These are phyloP conservation scores for Meiosimyza decipiens DNA, from an alignment of 2,888 invertebrate genomes.

Conservation along the genomic window DNA sequence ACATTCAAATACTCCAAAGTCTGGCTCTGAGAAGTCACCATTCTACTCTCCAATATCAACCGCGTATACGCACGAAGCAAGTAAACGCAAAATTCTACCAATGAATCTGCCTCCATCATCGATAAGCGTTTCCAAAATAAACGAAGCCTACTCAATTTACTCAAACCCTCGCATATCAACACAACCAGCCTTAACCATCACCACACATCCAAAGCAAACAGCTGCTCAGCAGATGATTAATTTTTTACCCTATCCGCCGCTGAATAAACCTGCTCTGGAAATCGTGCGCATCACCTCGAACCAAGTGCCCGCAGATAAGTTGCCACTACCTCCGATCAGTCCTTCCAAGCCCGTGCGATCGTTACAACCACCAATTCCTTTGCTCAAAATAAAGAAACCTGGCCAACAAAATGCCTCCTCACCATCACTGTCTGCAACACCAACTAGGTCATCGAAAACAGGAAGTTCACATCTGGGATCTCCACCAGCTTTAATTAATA, in stretches of 20 bases:
- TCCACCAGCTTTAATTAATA: conserved; percentile 59
- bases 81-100: conserved; percentile 43
- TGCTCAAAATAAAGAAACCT: conserved; percentile 68
- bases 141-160: conserved; percentile 42
- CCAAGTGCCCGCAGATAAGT: conserved; percentile 39
- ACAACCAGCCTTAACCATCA: conserved; percentile 24
- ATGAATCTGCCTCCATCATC: conserved; percentile 52
- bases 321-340: conserved; percentile 45
- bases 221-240: conserved; percentile 31
- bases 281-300: conserved; percentile 57
- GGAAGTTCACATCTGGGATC: conserved; percentile 47
- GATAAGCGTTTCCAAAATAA: conserved; percentile 51
- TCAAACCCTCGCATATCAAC: neutral
- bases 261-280: conserved; percentile 56
- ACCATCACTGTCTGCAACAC: conserved; percentile 40
- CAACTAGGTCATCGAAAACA: conserved; percentile 39
- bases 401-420: conserved; percentile 33
- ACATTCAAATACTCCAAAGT: conserved; percentile 33
- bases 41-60: conserved; percentile 53
- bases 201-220: conserved; percentile 30
- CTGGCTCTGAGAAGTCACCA: conserved; percentile 42
- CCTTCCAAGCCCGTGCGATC: conserved; percentile 59
- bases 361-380: conserved; percentile 70
- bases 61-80: conserved; percentile 51
- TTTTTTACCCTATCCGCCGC: conserved; percentile 28